Evolutionary conservation across 2,797 vertebrate genomes (phyloP).

Genomic region (Lycodopsis pacificus): DNA sequence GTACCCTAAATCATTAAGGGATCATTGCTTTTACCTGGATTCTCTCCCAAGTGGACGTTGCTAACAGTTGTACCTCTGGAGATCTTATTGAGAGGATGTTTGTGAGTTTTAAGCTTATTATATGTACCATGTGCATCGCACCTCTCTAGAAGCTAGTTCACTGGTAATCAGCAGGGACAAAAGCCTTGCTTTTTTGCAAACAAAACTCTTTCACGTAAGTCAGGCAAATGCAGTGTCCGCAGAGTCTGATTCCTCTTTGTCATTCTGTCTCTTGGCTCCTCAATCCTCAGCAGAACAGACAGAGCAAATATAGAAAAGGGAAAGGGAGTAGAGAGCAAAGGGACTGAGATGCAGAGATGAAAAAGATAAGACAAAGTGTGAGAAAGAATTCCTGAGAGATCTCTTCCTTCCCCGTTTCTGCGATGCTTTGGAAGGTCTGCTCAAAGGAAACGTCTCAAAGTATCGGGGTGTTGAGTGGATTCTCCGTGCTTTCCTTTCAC

Average conservation of each 20-base stretch:
- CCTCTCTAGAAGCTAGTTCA: background rate
- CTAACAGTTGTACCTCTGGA: background rate
- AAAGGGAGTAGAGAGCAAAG: background rate
- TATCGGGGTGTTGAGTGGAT: constrained; percentile 35
- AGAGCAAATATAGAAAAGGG: constrained; percentile 16
- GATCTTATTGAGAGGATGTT: background rate
- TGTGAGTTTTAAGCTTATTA: constrained; percentile 7
- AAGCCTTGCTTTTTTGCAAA: too few species aligned
- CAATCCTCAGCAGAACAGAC: constrained; percentile 43
- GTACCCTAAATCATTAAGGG: background rate
- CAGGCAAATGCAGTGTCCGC: constrained; percentile 24
- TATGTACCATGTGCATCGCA: background rate
- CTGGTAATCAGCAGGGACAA: background rate
- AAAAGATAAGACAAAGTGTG: constrained; percentile 25
- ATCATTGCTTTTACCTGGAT: background rate
- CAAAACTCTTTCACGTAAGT: background rate
- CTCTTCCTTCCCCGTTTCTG: background rate
- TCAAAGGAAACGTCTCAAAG: constrained; percentile 38
- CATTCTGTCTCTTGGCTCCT: constrained; percentile 6
- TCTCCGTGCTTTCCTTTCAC: constrained; percentile 36
- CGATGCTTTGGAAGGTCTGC: constrained; percentile 39
- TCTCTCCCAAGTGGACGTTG: background rate
- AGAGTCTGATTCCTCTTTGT: constrained; percentile 34
- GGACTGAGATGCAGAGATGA: constrained; percentile 23
- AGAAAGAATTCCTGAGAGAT: constrained; percentile 44